Conservation (phyloP, 2,888 invertebrate genomes). For the Trissoscelio sp. region DNA sequence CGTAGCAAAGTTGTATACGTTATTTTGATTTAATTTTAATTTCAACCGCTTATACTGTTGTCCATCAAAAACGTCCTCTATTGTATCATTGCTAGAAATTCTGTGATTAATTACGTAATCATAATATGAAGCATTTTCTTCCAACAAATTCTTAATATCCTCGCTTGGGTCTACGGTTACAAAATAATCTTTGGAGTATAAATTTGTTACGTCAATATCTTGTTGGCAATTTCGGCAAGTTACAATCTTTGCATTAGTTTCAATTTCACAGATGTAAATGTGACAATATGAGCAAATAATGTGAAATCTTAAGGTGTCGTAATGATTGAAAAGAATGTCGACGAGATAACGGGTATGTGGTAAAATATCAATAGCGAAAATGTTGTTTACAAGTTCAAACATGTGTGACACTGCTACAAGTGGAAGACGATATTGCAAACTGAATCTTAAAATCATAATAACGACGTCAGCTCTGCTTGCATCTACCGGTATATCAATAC, state of each 20-base stretch:
- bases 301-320: background rate
- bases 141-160: slow-evolving; percentile 1
- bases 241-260: background rate
- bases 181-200: background rate
- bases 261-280: background rate
- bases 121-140: background rate
- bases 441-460: slow-evolving; percentile 15
- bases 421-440: background rate
- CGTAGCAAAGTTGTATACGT: background rate
- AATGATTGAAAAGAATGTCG: background rate
- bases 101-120: background rate
- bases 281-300: slow-evolving; percentile 1
- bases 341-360: background rate
- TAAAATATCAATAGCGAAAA: background rate
- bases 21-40: background rate
- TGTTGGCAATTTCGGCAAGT: background rate
- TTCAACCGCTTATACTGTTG: slow-evolving; percentile 1
- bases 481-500: background rate
- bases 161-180: background rate
- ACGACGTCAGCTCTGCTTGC: slow-evolving; percentile 14
- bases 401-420: background rate
- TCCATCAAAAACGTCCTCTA: slow-evolving; percentile 9
- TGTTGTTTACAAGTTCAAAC: slow-evolving; percentile 3
- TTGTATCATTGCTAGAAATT: background rate
- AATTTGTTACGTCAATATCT: background rate